Evolutionary conservation across 1,140 invertebrate genomes (phyloP).

Genomic region (Drosophila kanapiae): DNA sequence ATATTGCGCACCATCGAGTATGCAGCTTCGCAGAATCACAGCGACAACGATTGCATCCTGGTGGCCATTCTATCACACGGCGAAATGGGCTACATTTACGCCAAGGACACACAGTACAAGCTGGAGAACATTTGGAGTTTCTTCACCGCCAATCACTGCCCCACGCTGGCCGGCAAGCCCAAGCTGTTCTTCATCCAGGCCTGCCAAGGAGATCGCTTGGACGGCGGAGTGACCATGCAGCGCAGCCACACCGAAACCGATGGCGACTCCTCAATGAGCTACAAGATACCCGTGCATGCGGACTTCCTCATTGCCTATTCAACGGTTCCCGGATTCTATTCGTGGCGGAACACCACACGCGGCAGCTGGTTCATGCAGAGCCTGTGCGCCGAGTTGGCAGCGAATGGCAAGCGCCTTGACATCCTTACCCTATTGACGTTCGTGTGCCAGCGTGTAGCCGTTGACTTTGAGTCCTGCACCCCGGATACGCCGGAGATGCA

Average conservation of each 20-base stretch:
- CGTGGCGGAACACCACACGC: constrained; percentile 97
- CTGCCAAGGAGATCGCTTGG: constrained; percentile 95
- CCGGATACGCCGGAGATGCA: constrained; percentile 93
- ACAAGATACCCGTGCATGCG: constrained; percentile 96
- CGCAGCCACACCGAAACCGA: constrained; percentile 88
- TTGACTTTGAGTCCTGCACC: constrained; percentile 96
- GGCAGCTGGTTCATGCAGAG: constrained; percentile 99
- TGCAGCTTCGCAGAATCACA: constrained; percentile 90
- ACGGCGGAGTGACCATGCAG: constrained; percentile 89
- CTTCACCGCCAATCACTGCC: constrained; percentile 95
- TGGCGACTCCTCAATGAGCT: constrained; percentile 88
- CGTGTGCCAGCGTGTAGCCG: constrained; percentile 93
- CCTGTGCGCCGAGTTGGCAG: constrained; percentile 92
- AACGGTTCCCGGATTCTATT: constrained; percentile 96
- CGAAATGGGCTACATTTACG: constrained; percentile 94
- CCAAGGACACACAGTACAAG: constrained; percentile 94
- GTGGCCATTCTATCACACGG: constrained; percentile 95
- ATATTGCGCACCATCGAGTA: constrained; percentile 89
- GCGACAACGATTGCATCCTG: constrained; percentile 91
- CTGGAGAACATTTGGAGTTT: constrained; percentile 92
- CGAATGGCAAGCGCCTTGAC: constrained; percentile 91
- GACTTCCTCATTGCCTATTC: constrained; percentile 98
- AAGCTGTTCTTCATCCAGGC: constrained; percentile 97
- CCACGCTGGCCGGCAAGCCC: constrained; percentile 95
- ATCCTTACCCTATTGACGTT: constrained; percentile 95